A percentile compares a stretch with the other conserved stretches of the same genome.
These are phyloP conservation scores for Cotesia typhae DNA, from an alignment of 1,140 invertebrate species.

Conservation along the genomic window DNA sequence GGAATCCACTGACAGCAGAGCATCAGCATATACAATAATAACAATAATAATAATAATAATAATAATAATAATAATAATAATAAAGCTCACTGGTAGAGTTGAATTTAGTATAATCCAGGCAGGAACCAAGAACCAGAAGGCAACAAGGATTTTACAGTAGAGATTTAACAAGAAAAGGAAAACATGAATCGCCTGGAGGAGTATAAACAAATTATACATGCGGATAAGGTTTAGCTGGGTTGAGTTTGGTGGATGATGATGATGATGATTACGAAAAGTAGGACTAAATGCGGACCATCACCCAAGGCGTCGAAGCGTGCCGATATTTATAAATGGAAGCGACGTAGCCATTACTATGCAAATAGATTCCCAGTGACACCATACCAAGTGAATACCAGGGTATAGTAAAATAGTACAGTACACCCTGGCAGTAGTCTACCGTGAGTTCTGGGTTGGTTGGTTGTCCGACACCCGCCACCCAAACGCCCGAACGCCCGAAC, in stretches of 20 bases:
- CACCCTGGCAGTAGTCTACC: constrained; percentile 44
- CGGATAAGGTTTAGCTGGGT: background rate
- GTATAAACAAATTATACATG: background rate
- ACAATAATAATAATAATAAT: too few relatives aligned
- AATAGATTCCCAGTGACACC: constrained; percentile 62
- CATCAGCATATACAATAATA: too few relatives aligned
- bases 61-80: background rate
- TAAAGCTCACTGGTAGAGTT: too few relatives aligned
- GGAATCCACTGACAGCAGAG: constrained; percentile 14
- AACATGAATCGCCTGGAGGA: constrained; percentile 20
- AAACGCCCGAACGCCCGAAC: too few relatives aligned
- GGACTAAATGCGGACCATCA: background rate
- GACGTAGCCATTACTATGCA: constrained; percentile 61
- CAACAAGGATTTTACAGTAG: too few relatives aligned
- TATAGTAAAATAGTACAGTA: constrained; percentile 27
- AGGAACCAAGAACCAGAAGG: too few relatives aligned
- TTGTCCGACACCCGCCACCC: too few relatives aligned
- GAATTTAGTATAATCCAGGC: too few relatives aligned
- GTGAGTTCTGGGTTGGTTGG: constrained; percentile 38
- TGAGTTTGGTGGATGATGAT: too few relatives aligned
- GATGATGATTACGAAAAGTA: background rate
- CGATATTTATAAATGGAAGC: constrained; percentile 49
- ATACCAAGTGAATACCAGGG: constrained; percentile 53
- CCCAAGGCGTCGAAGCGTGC: constrained; percentile 36
- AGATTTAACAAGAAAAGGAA: constrained; percentile 29